Conservation (phyloP, 2,797 vertebrate species). For the Parambassis ranga region DNA sequence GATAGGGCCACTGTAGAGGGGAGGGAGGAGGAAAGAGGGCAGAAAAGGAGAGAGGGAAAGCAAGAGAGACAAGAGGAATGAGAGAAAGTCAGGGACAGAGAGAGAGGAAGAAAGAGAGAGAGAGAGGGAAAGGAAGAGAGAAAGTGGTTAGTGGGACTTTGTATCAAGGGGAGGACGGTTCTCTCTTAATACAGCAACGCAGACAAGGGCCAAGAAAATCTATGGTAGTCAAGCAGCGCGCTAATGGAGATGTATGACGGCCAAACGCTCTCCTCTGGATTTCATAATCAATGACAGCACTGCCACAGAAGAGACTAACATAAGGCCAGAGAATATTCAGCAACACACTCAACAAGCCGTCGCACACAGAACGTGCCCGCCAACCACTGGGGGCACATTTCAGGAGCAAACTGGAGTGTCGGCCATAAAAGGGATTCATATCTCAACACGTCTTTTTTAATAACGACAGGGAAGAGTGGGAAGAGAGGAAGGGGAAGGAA, state of each 20-base stretch:
- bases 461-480: conserved; percentile 89
- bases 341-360: conserved; percentile 46
- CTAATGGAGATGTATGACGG: conserved; percentile 99
- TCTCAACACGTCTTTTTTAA: conserved; percentile 93
- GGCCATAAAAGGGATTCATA: conserved; percentile 94
- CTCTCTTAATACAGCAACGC: conserved; percentile 96
- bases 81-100: conserved; percentile 43
- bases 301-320: conserved; percentile 96
- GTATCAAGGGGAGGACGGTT: conserved; percentile 88
- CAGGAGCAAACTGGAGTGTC: conserved; percentile 87
- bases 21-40: conserved; percentile 20
- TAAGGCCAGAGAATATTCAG: conserved; percentile 92
- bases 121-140: conserved; percentile 27
- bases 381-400: conserved; percentile 90
- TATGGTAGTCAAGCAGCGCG: conserved; percentile 95
- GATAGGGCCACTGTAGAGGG: conserved; percentile 71
- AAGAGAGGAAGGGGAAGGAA: conserved; percentile 66
- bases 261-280: conserved; percentile 97
- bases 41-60: conserved; percentile 33
- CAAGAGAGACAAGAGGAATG: conserved; percentile 43
- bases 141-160: conserved; percentile 86
- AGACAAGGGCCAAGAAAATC: conserved; percentile 97
- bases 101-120: conserved; percentile 47
- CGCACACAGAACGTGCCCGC: conserved; percentile 36
- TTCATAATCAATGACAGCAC: conserved; percentile 98